A percentile compares a stretch with the other conserved stretches of the same genome.
Evolutionary conservation across 2,888 invertebrate species (phyloP).

Genomic region (Malachius bipustulatus): DNA sequence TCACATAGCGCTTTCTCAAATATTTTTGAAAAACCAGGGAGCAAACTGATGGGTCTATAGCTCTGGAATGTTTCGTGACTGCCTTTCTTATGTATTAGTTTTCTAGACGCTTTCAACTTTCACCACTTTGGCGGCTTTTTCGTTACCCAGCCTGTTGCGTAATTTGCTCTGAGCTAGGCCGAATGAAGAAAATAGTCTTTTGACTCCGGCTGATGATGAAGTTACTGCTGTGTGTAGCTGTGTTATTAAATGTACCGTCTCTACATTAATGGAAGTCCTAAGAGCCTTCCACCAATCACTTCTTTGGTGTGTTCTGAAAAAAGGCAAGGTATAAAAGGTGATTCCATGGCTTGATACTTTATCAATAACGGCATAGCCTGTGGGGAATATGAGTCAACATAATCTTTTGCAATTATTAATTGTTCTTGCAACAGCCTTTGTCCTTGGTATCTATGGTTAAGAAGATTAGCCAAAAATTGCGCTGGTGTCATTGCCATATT

Average conservation of each 20-base stretch:
- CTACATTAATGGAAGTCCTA: background rate
- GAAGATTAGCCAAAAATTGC: background rate
- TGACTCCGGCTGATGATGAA: background rate
- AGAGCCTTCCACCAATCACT: background rate
- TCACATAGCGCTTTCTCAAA: too few species aligned
- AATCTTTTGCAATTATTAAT: background rate
- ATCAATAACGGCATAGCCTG: too few species aligned
- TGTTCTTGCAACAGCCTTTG: background rate
- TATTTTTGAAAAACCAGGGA: too few species aligned
- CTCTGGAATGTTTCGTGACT: too few species aligned
- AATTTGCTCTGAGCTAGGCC: background rate
- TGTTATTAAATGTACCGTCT: background rate
- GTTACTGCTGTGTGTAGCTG: background rate
- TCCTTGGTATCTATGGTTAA: background rate
- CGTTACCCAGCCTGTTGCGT: too few species aligned
- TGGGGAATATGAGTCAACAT: too few species aligned
- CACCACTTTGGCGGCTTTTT: too few species aligned
- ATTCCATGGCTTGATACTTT: background rate
- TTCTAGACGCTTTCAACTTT: too few species aligned
- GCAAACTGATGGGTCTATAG: too few species aligned
- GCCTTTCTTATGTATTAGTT: too few species aligned
- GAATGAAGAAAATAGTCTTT: background rate
- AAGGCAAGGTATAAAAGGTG: too few species aligned
- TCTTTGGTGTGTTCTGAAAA: too few species aligned
- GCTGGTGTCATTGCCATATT: slow-evolving; percentile 1